Base-by-base conservation (phyloP, 1,140 invertebrate genomes). In the Leucophenga varia region DNA sequence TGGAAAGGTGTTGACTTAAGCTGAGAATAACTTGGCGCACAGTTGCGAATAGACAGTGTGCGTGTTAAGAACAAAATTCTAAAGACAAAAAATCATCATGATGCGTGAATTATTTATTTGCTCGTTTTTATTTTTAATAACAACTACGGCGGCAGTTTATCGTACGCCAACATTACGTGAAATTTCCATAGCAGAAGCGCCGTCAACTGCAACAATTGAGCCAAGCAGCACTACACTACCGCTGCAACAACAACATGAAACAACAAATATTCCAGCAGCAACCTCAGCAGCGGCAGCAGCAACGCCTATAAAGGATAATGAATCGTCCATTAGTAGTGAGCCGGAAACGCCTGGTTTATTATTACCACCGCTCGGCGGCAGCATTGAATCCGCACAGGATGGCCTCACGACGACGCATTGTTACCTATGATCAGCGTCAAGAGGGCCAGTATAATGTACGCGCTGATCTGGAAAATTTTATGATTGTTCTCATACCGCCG, bases 391-490 rank as follows among this genome's bases (percentile, higher is more conserved):
- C 31, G 28, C 39, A 7, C 28, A 50, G 6, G 52, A 67, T 8
- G 50, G 42, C 31, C n/a, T 9, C 50, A 44, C 56, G 51, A 31
- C 64, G 71, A 1, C 63, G 68, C 9, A 32, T 69, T 0, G 22
- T 77, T 10, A 76, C 74, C 37, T 82, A 81, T 59, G 81, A 84
- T 59, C 81, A 83, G 61, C 70, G 82, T 0, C 82, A 84, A 61
- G 81, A 82, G 20, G 82, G 82, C n/a, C 79, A 83, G 5, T 76
- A 78, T 48, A 86, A 86, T 57, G 76, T 84, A 2, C 78, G 79
- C 9, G 82, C 83, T 2, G 83, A 86, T 71, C 72, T 86, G 8
- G 79, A 84, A 48, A 85, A 85, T 55, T 79, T 86, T 43, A 75
- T 85, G 30, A 75, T 86, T 18, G 51, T 86, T 6, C 74, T 83